Percentiles rank a stretch among this genome's conserved stretches.
Conservation (phyloP, 2,888 invertebrate species). For the Cheilosia grossa region DNA sequence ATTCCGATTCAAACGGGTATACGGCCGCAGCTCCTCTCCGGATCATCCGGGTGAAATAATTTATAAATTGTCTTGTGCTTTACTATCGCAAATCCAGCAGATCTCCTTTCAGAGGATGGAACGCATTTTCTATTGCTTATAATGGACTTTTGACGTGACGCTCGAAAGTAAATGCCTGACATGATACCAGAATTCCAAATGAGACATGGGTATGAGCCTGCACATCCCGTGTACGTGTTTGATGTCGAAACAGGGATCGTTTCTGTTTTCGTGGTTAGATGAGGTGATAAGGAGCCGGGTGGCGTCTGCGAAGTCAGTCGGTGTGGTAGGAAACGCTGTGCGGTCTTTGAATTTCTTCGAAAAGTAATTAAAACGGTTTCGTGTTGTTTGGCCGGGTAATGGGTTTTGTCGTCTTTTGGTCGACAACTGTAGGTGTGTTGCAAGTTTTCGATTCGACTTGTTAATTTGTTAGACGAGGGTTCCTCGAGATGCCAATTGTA, state of each 20-base stretch:
- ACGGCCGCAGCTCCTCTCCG: not conserved
- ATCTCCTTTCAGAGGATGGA: slow-evolving; percentile 34
- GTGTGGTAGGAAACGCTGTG: not conserved
- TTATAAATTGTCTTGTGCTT: slow-evolving; percentile 63
- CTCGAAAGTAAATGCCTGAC: slow-evolving; percentile 66
- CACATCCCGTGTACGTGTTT: slow-evolving; percentile 12
- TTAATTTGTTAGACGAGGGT: slow-evolving; percentile 66
- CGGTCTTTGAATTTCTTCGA: slow-evolving; percentile 49
- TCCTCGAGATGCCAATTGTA: slow-evolving; percentile 9
- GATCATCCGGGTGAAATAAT: slow-evolving; percentile 54
- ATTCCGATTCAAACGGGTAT: not conserved
- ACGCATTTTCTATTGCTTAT: slow-evolving; percentile 49
- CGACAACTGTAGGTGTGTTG: slow-evolving; percentile 16
- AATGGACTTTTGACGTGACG: slow-evolving; percentile 72
- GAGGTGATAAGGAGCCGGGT: slow-evolving; percentile 9
- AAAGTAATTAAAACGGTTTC: slow-evolving; percentile 65
- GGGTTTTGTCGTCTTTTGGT: slow-evolving; percentile 26
- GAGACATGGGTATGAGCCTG: slow-evolving; percentile 39
- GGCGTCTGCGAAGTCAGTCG: not conserved
- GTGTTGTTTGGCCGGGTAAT: slow-evolving; percentile 53
- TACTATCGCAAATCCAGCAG: slow-evolving; percentile 58
- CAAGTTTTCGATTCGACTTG: slow-evolving; percentile 68
- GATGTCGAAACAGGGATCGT: not conserved
- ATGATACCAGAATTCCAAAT: slow-evolving; percentile 70
- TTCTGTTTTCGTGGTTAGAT: slow-evolving; percentile 21